phyloP scores from a whole-genome alignment of 2,888 invertebrate species.

The Alsophila aescularia region DNA sequence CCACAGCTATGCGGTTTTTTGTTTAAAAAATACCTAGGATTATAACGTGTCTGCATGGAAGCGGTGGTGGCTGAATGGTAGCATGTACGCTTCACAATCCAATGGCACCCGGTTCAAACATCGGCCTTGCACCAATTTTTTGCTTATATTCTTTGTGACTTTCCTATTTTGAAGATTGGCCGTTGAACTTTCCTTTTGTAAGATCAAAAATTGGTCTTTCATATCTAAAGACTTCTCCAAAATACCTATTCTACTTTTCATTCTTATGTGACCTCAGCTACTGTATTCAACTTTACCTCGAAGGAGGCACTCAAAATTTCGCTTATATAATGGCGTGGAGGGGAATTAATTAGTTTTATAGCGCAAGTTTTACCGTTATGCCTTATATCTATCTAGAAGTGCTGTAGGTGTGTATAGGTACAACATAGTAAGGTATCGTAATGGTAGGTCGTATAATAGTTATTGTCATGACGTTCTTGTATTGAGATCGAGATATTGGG shows the following conservation, averaged over 20 bases:
- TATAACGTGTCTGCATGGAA: no score
- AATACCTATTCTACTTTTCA: neutral
- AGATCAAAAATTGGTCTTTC: no score
- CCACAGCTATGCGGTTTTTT: no score
- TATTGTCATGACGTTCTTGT: neutral
- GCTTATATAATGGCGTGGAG: slow-evolving; percentile 46
- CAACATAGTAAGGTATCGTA: slow-evolving; percentile 15
- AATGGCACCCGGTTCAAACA: no score
- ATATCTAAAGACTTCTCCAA: no score
- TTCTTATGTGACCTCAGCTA: neutral
- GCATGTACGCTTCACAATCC: no score
- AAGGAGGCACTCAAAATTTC: slow-evolving; percentile 65
- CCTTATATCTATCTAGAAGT: slow-evolving; percentile 23
- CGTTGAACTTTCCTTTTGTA: no score
- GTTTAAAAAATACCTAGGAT: no score
- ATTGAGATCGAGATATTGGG: neutral
- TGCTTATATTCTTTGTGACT: no score
- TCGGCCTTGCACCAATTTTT: no score
- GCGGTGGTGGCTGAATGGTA: no score
- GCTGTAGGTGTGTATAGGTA: slow-evolving; percentile 16
- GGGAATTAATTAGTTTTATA: slow-evolving; percentile 57
- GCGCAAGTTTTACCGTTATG: slow-evolving; percentile 49
- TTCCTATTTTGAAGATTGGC: no score
- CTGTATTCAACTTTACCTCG: slow-evolving; percentile 16
- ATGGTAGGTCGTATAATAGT: slow-evolving; percentile 19